Base-by-base conservation (phyloP, 2,888 invertebrate species). In the Biston betularia region DNA sequence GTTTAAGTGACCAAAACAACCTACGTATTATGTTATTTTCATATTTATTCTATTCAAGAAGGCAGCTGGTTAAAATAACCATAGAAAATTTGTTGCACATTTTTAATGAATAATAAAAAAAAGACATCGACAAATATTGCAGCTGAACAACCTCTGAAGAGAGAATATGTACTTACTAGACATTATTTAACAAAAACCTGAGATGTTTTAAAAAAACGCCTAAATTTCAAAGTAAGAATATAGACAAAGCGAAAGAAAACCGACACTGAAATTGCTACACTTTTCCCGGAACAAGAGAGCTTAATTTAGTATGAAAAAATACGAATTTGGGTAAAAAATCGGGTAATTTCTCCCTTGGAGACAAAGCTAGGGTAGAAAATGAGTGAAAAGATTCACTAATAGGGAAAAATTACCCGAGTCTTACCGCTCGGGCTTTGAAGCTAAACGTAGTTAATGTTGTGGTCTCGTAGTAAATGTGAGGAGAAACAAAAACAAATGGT, bases 351-450 rank as follows among this genome's bases (percentile, higher is more conserved):
- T 53, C 63, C 67, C 55, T 48, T 55, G 64, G 64, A 63, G 73
- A 70, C 72, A 68, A 69, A 70, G 67, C 58, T 44, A 49, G 63
- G 50, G 67, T 67, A 70, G 66, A 72, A 70, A 71, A 75, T 68
- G 68, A 71, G 66, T 73, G 70, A 73, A 75, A 75, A 74, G 73
- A 73, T 58, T 70, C 69, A 70, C 78, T 78, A 76, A 77, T 73
- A 78, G 72, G 75, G 75, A 77, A 72, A 77, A 78, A 78, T 76
- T 78, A 76, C 75, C 66, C 38, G 63, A 63, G 61, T 62, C 64
- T 64, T 69, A 76, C 76, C 48, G 57, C 35, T 14, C 49, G 7
- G 40, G 38, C 40, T 49, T 49, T 42, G 24, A 58, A 56, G 60
- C 60, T 59, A 64, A 71, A 68, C 62, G 58, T 65, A 45, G 59